phyloP scores from a whole-genome alignment of 1,140 invertebrate species.

The Musca vetustissima region DNA sequence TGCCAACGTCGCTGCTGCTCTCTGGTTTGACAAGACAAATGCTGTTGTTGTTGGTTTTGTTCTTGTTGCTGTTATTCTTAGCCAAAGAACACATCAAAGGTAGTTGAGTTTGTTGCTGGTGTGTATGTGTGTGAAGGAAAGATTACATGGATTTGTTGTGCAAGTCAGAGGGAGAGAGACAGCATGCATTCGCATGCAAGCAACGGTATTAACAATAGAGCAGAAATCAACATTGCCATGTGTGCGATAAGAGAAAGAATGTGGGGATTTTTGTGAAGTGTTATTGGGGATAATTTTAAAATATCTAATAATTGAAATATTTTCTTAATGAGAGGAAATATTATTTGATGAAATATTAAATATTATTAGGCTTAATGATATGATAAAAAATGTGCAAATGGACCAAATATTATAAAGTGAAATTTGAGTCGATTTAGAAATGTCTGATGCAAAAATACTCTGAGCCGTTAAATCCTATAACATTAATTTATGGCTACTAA shows the following conservation, averaged over 20 bases:
- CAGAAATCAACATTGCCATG: slow-evolving; percentile 17
- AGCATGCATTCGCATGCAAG: slow-evolving; percentile 4
- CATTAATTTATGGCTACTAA: no score
- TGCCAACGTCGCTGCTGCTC: background rate
- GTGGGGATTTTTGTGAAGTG: no score
- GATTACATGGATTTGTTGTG: background rate
- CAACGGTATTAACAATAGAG: slow-evolving; percentile 1
- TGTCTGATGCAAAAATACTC: no score
- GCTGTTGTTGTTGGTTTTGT: slow-evolving; percentile 16
- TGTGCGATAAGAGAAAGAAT: background rate
- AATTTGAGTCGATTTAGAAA: no score
- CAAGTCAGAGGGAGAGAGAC: slow-evolving; percentile 1
- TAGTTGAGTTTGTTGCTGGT: background rate
- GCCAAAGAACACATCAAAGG: slow-evolving; percentile 20
- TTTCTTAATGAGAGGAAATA: no score
- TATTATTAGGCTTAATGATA: no score
- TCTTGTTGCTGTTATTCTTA: slow-evolving; percentile 3
- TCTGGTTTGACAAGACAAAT: background rate
- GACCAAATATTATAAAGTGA: no score
- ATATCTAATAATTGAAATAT: no score
- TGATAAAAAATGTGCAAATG: no score
- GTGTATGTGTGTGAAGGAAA: background rate
- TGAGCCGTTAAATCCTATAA: no score
- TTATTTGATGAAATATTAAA: no score
- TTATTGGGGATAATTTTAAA: no score